These are phyloP conservation scores for Odontothrips loti DNA, from an alignment of 2,888 invertebrate genomes.

Conservation along the genomic window DNA sequence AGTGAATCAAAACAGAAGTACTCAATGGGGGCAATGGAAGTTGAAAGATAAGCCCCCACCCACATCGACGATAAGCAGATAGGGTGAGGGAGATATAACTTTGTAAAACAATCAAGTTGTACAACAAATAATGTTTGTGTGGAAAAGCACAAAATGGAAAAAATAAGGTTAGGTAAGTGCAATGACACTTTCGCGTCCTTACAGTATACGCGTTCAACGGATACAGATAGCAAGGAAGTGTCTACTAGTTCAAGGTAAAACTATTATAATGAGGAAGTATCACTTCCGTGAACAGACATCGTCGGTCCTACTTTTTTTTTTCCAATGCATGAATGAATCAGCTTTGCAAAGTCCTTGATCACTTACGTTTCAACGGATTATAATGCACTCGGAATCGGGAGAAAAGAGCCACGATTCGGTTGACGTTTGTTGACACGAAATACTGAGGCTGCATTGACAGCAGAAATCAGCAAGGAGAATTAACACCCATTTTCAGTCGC, in stretches of 20 bases:
- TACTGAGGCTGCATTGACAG: not conserved
- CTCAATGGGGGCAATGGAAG: not conserved
- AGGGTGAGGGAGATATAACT: not conserved
- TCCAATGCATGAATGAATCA: not conserved
- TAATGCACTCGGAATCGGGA: not conserved
- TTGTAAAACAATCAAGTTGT: not conserved
- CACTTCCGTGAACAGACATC: not conserved
- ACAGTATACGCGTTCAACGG: not conserved
- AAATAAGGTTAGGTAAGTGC: not conserved
- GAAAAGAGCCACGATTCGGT: no score
- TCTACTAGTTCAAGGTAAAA: no score
- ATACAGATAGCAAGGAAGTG: no score
- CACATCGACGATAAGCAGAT: not conserved
- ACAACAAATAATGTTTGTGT: not conserved
- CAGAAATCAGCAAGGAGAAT: not conserved
- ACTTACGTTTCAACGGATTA: slow-evolving; percentile 5
- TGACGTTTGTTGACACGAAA: no score
- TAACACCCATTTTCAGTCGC: not conserved
- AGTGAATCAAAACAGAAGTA: not conserved
- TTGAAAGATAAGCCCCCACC: no score
- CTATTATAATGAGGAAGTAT: not conserved
- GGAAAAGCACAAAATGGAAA: not conserved
- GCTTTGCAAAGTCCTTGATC: not conserved
- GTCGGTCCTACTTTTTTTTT: not conserved
- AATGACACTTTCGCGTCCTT: not conserved